Conservation (phyloP, 2,797 vertebrate genomes). For the Halcyon chelicuti region DNA sequence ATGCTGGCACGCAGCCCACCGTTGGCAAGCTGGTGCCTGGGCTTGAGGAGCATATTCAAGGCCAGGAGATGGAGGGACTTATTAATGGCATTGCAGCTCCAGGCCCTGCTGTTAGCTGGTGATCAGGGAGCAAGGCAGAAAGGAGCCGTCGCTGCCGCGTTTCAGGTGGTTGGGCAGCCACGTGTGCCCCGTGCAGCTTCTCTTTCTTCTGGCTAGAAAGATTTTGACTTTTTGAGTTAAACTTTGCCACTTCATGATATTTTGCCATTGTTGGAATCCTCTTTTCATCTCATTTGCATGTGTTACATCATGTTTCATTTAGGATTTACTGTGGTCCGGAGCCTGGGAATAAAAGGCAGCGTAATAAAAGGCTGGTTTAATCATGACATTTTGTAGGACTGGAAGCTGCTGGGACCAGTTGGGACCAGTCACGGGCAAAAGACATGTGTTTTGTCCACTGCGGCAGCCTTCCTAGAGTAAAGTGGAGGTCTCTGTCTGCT, state of each 20-base stretch:
- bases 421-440: slow-evolving; percentile 59
- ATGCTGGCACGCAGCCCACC: neutral
- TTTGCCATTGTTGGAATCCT: slow-evolving; percentile 18
- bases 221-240: slow-evolving; percentile 43
- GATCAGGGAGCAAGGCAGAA: neutral
- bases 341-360: neutral
- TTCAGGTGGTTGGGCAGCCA: neutral
- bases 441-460: slow-evolving; percentile 55
- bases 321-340: slow-evolving; percentile 27
- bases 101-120: neutral
- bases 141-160: fast-evolving
- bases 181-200: neutral
- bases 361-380: slow-evolving; percentile 15
- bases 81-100: neutral
- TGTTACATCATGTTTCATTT: slow-evolving; percentile 24
- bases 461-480: slow-evolving; percentile 78
- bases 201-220: neutral
- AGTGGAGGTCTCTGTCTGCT: slow-evolving; percentile 80
- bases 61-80: slow-evolving; percentile 8
- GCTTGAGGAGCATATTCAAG: neutral
- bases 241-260: slow-evolving; percentile 2
- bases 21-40: neutral
- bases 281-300: slow-evolving; percentile 44
- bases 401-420: slow-evolving; percentile 73
- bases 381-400: neutral